Conservation (phyloP, 2,113 vertebrate genomes). For the Dinomys branickii region DNA sequence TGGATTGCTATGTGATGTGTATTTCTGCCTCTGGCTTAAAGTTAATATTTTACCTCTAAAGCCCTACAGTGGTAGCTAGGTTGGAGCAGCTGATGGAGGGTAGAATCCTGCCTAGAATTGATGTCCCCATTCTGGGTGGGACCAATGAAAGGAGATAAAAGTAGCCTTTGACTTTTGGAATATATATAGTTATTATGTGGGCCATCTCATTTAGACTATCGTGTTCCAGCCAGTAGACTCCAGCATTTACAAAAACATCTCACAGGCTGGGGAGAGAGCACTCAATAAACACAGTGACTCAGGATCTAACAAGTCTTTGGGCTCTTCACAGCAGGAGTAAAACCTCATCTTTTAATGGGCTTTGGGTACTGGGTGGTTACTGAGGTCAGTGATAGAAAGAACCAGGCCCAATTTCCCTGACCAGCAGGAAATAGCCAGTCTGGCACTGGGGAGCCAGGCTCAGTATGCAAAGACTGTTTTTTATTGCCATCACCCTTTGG, state of each 20-base stretch:
- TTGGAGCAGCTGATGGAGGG: not conserved
- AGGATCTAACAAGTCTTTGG: not conserved
- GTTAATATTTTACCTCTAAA: not conserved
- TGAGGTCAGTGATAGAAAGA: not conserved
- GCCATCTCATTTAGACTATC: not conserved
- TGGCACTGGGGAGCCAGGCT: not conserved
- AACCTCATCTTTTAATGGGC: not conserved
- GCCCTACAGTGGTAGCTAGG: not conserved
- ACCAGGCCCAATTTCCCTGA: not conserved
- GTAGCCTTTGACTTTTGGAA: not conserved
- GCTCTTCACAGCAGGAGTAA: not conserved
- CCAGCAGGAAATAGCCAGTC: not conserved
- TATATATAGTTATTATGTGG: not conserved
- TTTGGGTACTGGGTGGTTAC: not conserved
- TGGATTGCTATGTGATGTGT: not conserved
- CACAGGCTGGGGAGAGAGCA: not conserved
- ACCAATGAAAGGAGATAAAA: not conserved
- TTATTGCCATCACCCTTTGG: not conserved
- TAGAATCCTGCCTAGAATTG: not conserved
- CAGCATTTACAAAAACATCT: not conserved
- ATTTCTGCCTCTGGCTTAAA: not conserved
- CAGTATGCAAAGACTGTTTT: not conserved
- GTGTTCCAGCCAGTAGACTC: not conserved
- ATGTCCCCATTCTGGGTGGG: not conserved
- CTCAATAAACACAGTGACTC: not conserved